phyloP scores from a whole-genome alignment of 2,797 vertebrate genomes.

The Poecilia velifera region DNA sequence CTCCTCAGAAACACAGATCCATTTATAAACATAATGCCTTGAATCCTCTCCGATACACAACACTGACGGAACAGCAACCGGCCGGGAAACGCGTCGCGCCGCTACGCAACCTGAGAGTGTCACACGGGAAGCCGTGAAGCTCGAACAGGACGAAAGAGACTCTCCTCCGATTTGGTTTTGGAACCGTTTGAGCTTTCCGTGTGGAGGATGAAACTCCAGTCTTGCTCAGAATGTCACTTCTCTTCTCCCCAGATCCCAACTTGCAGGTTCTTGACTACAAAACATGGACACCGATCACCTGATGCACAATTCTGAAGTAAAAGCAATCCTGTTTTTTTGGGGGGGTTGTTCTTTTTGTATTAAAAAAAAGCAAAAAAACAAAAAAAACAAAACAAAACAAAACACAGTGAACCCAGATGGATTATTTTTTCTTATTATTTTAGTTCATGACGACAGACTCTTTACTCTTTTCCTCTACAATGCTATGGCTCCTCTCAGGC shows the following conservation, averaged over 20 bases:
- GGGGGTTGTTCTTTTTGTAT: not conserved
- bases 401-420: conserved; percentile 71
- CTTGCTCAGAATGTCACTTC: conserved; percentile 46
- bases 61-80: conserved; percentile 67
- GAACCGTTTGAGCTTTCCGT: conserved; percentile 17
- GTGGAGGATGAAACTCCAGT: conserved; percentile 38
- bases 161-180: conserved; percentile 9
- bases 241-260: conserved; percentile 40
- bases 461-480: conserved; percentile 40
- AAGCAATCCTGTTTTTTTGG: conserved; percentile 53
- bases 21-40: conserved; percentile 74
- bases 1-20: conserved; percentile 64
- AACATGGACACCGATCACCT: conserved; percentile 24
- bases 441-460: conserved; percentile 66
- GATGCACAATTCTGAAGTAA: conserved; percentile 46
- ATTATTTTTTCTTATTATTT: conserved; percentile 6
- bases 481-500: conserved; percentile 53
- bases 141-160: conserved; percentile 16
- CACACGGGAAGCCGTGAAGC: conserved; percentile 5
- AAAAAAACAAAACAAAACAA: conserved; percentile 14
- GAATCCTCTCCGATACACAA: conserved; percentile 71
- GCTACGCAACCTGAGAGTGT: conserved; percentile 28
- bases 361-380: conserved; percentile 19
- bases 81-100: conserved; percentile 40
- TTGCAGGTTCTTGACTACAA: conserved; percentile 44